A percentile compares a stretch with the other conserved stretches of the same genome.
These are phyloP conservation scores for Ophion slaviceki DNA, from an alignment of 2,888 invertebrate species.

Conservation along the genomic window DNA sequence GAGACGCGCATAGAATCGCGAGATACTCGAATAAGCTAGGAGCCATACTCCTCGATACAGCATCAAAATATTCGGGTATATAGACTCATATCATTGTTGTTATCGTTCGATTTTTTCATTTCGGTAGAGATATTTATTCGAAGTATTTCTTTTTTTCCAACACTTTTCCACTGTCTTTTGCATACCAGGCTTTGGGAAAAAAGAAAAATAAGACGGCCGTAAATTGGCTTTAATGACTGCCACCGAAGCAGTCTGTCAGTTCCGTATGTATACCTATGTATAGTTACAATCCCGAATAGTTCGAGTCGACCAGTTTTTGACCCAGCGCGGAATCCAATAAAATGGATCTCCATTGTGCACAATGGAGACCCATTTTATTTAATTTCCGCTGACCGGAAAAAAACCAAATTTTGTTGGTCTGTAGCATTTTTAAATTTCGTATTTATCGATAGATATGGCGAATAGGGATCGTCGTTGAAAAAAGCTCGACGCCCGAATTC, in stretches of 20 bases:
- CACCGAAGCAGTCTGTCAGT: not conserved
- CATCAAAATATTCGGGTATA: slow-evolving; percentile 29
- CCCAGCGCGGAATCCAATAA: not conserved
- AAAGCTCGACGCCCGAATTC: not conserved
- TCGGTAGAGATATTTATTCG: slow-evolving; percentile 28
- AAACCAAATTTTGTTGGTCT: not conserved
- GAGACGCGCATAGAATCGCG: slow-evolving; percentile 51
- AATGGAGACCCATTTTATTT: not conserved
- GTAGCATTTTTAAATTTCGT: not conserved
- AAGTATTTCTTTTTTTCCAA: not conserved
- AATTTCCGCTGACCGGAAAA: not conserved
- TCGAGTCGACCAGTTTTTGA: not conserved
- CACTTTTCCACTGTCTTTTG: not conserved
- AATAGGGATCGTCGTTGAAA: not conserved
- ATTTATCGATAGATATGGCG: not conserved
- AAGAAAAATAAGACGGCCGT: not conserved
- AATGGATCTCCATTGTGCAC: not conserved
- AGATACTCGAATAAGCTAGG: slow-evolving; percentile 45
- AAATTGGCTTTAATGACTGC: not conserved
- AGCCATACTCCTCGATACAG: slow-evolving; percentile 39
- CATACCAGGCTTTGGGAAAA: not conserved
- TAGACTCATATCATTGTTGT: slow-evolving; percentile 6
- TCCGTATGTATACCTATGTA: not conserved
- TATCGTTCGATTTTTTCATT: not conserved
- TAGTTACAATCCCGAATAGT: not conserved